Evolutionary conservation across 2,797 vertebrate genomes (phyloP), one percentile per base, ranked within the genome.

Genomic region (Oreortyx pictus): DNA sequence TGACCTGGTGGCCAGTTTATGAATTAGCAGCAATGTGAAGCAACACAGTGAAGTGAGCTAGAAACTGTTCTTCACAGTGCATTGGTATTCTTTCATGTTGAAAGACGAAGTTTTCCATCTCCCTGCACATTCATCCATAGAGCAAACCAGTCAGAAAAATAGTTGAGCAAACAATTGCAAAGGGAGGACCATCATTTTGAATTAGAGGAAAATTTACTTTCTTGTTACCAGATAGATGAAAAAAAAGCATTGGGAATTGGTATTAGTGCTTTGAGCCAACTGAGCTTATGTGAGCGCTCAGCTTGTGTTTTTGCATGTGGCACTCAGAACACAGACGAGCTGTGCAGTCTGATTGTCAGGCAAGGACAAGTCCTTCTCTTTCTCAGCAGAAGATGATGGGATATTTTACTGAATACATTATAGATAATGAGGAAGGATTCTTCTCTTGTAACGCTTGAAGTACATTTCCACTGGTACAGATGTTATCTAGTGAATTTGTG

Each of bases 21-120:
- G 79, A 86, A 94, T 92, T 67, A 95, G 71, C 77, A 71, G 74
- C 82, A 61, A 67, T 2, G 5, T 61, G 74, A 93, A 89, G 70
- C 19, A 74, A 54, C 76, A 79, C 24, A 56, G 72, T 86, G 76
- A 94, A 92, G 56, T 47, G 79, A 94, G 71, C 60, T 94, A 76
- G 89, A 88, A 96, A 83, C 87, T 46, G 60, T 43, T 88, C 60
- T 94, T 95, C 70, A 88, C 82, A 91, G 82, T 33, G 80, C 91
- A 89, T 61, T 94, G 76, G 64, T 81, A 92, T 95, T 89, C 82
- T 83, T 78, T 93, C 96, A 87, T 71, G 82, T 93, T 88, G 95
- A 94, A 96, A 96, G 82, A 96, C 92, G 64, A 76, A 56, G 86
- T 94, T 94, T 96, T 95, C 88, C 92, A 76, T 94, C 84, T 93